Evolutionary conservation across 2,797 vertebrate species (phyloP), one percentile per base, ranked within the genome.

Genomic region (Lagodon rhomboides): DNA sequence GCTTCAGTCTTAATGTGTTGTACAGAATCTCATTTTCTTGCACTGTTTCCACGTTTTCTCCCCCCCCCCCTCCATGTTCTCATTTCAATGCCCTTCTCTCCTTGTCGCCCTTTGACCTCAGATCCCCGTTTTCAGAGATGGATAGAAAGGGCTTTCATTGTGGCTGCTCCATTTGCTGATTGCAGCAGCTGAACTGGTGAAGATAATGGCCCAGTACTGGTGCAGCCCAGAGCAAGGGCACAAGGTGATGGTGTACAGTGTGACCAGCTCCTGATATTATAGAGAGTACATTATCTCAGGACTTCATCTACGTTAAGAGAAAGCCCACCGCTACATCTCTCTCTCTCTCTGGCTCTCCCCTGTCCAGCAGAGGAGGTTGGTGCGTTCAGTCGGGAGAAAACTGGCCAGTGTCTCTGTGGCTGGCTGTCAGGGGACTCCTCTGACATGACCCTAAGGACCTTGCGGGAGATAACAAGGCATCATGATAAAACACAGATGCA

Each of bases 401-500:
- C 55, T 78, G 83, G 70, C 34, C 64, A 51, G 50, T 44, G 78
- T 85, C 72, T 87, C 51, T 76, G 53, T 76, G 65, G 51, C 43
- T 80, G 76, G 61, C 87, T 89, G 88, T 90, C 85, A 84, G 83
- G 67, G 64, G 59, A 80, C 75, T 59, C 81, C 64, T 83, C 49
- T 92, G 86, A 91, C 86, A 85, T 82, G 85, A 90, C 85, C 79
- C 67, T 38, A 55, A 82, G 22, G 89, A 87, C 89, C 83, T 77
- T 86, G 75, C 43, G 46, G 70, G 73, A 91, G 91, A 94, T 94
- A 92, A 90, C 84, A 82, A 90, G 82, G 81, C 79, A 89, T 89
- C 75, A 77, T 85, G 91, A 93, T 93, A 92, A 92, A 90, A 89
- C 82, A 90, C 79, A 86, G 85, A 85, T 64, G 49, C 92, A 94